Percentiles rank a stretch among this genome's conserved stretches.
Evolutionary conservation across 2,888 invertebrate genomes (phyloP).

Genomic region (Drosophila antonietae): DNA sequence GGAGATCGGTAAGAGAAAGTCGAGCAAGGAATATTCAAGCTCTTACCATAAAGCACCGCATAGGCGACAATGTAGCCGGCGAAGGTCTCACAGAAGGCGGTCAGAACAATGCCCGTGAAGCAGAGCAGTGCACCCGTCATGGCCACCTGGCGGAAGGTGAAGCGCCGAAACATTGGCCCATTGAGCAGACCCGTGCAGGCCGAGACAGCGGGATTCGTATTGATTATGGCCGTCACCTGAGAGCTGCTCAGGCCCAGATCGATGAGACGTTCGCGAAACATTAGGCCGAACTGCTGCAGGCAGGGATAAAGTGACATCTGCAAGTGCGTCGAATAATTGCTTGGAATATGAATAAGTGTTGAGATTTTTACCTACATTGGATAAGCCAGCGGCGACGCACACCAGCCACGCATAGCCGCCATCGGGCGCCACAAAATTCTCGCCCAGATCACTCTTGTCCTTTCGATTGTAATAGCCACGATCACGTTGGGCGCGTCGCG

Average conservation of each 20-base stretch:
- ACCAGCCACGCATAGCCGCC: conserved; percentile 92
- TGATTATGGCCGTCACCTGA: conserved; percentile 89
- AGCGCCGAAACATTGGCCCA: conserved; percentile 89
- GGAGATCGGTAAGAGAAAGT: background rate
- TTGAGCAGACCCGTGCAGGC: conserved; percentile 89
- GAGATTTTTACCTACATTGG: conserved; percentile 87
- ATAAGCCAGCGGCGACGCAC: conserved; percentile 89
- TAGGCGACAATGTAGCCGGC: conserved; percentile 88
- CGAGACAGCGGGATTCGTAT: conserved; percentile 89
- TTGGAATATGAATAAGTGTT: background rate
- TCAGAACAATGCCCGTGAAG: conserved; percentile 86
- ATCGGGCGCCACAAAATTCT: conserved; percentile 89
- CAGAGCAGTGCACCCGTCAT: conserved; percentile 87
- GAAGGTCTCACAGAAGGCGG: conserved; percentile 88
- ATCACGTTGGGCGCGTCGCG: conserved; percentile 9
- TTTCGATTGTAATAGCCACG: conserved; percentile 59
- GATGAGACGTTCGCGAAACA: conserved; percentile 88
- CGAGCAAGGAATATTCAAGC: no score
- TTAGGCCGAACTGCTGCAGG: conserved; percentile 90
- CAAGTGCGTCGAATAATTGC: background rate
- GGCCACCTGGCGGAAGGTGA: conserved; percentile 89
- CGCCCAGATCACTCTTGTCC: conserved; percentile 83
- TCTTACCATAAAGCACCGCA: conserved; percentile 89
- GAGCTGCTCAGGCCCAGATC: conserved; percentile 88
- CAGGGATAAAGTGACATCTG: conserved; percentile 89